Conservation (phyloP, 2,888 invertebrate species). For the Meghimatium bilineatum region DNA sequence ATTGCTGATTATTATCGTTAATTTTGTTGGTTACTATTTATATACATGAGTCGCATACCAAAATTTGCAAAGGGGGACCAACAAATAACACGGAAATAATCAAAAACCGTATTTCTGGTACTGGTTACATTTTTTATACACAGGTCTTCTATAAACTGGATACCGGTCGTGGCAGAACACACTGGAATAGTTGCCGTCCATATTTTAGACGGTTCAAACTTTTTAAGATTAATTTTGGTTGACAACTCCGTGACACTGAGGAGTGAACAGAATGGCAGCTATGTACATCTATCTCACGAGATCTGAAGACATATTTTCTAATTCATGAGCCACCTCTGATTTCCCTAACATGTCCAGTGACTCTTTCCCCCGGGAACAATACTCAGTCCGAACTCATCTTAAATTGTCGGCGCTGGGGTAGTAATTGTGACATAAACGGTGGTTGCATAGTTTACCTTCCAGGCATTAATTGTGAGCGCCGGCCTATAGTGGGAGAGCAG, state of each 20-base stretch:
- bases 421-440: conserved; percentile 2
- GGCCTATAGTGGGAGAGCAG: too few relatives aligned
- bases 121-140: too few relatives aligned
- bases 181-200: too few relatives aligned
- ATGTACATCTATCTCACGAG: conserved; percentile 17
- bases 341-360: not conserved
- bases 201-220: not conserved
- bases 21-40: too few relatives aligned
- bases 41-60: too few relatives aligned
- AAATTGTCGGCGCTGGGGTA: not conserved
- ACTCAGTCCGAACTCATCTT: not conserved
- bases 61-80: too few relatives aligned
- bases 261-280: conserved; percentile 1
- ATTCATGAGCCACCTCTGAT: not conserved
- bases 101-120: too few relatives aligned
- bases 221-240: not conserved
- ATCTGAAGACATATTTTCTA: conserved; percentile 3
- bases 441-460: not conserved
- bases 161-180: too few relatives aligned
- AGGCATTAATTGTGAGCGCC: not conserved
- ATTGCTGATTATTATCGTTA: too few relatives aligned
- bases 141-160: too few relatives aligned
- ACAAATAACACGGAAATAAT: too few relatives aligned
- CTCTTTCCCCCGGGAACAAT: not conserved
- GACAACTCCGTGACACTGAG: not conserved